Base-by-base conservation (phyloP, 2,113 vertebrate species). In the Corythaeola cristata region DNA sequence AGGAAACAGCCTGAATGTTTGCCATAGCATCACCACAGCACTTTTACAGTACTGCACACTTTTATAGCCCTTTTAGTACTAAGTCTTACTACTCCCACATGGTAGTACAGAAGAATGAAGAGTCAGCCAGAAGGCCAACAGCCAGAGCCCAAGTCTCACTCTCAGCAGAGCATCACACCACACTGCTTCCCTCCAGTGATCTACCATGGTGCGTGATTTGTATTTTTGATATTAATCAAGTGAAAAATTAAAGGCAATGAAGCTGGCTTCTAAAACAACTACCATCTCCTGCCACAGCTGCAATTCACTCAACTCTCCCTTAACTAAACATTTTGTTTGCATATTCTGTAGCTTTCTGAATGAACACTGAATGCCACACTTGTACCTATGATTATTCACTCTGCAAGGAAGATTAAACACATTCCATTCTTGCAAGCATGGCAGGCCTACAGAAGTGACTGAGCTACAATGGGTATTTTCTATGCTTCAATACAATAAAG, bases 391-490 rank as follows among this genome's bases (percentile, higher is more conserved):
- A 92, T 80, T 94, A 95, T 92, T 93, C 95, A 83, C 63, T 74
- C 88, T 88, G 47, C 55, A 77, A 90, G 82, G 67, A 72, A 60
- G 85, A 88, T 88, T 73, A 74, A 91, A 90, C 55, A 85, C 49
- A 50, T 58, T 73, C 75, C 85, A 71, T 59, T 92, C 72, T 62
- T 90, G 77, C 52, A 76, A 83, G 88, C 73, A 80, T 58, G 83
- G 88, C 85, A 94, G 75, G 75, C 71, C 82, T 89, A 66, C 75
- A 90, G 72, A 92, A 96, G 59, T 63, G 78, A 53, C 85, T 91
- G 47, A 88, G 85, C 28, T 77, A 74, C 16, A 11, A 28, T 20
- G 28, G 63, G 37, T 32, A 80, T 80, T 92, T 95, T 84, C 90
- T 86, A 33, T 44, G 64, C 55, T 50, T 90, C 79, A 79, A 32